phyloP scores from a whole-genome alignment of 2,797 vertebrate species.

The Peromyscus eremicus region DNA sequence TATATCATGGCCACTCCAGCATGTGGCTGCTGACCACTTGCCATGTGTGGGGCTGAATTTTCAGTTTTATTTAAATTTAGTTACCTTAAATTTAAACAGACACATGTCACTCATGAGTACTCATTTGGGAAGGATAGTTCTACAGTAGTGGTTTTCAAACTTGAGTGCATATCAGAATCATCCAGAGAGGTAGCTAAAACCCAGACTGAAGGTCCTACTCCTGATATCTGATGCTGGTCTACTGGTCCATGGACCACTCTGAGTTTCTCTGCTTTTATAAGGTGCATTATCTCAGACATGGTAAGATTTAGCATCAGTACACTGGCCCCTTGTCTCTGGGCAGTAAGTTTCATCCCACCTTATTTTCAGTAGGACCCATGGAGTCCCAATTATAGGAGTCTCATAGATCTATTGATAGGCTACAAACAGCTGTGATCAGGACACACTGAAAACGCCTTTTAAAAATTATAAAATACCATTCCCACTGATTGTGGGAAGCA shows the following conservation, averaged over 20 bases:
- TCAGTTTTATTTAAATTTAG: slow-evolving; percentile 47
- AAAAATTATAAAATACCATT: neutral
- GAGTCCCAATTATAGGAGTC: neutral
- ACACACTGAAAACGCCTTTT: neutral
- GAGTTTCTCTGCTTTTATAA: neutral
- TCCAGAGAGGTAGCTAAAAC: neutral
- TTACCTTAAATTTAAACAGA: slow-evolving; percentile 23
- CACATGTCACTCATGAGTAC: neutral
- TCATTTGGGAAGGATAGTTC: neutral
- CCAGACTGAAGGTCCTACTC: neutral
- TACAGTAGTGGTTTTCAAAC: neutral
- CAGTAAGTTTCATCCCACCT: neutral
- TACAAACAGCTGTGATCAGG: neutral
- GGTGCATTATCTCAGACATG: neutral
- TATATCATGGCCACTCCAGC: neutral
- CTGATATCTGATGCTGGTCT: neutral
- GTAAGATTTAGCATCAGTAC: neutral
- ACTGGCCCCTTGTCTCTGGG: neutral
- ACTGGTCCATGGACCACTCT: neutral
- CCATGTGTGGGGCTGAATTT: neutral
- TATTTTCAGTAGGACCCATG: neutral
- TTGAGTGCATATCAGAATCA: neutral
- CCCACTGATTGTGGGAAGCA: neutral
- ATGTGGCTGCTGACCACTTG: neutral
- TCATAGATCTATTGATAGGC: neutral